A percentile compares a stretch with the other conserved stretches of the same genome.
Evolutionary conservation across 2,113 vertebrate species (phyloP).

Genomic region (Mirza zaza): DNA sequence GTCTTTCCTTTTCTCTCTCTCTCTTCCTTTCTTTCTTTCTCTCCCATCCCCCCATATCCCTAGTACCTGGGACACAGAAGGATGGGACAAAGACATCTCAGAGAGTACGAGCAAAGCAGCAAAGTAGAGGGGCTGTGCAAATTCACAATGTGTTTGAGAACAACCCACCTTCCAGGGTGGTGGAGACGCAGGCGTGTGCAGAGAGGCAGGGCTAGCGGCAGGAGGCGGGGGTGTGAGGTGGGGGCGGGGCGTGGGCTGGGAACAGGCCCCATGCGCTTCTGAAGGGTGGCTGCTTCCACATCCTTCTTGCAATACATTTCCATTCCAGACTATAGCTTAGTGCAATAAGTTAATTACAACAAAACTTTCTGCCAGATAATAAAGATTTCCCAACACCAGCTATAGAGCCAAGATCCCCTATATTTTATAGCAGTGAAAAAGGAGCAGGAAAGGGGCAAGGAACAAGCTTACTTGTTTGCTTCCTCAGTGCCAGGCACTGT

Average conservation of each 20-base stretch:
- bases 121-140: not conserved
- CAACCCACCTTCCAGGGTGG: not conserved
- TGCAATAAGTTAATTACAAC: not conserved
- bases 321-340: not conserved
- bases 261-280: not conserved
- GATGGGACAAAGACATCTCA: not conserved
- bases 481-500: no score
- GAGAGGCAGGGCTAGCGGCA: not conserved
- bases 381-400: not conserved
- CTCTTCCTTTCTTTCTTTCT: not conserved
- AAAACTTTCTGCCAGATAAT: not conserved
- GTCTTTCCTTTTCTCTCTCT: not conserved
- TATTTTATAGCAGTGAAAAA: not conserved
- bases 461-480: not conserved
- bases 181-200: fast-evolving
- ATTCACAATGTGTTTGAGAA: not conserved
- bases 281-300: not conserved
- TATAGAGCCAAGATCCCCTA: not conserved
- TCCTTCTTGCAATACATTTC: not conserved
- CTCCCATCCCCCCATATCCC: no score
- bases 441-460: not conserved
- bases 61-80: not conserved
- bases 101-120: not conserved
- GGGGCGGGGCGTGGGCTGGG: not conserved
- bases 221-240: no score